phyloP scores from a whole-genome alignment of 2,113 vertebrate genomes.

The Orycteropus afer region DNA sequence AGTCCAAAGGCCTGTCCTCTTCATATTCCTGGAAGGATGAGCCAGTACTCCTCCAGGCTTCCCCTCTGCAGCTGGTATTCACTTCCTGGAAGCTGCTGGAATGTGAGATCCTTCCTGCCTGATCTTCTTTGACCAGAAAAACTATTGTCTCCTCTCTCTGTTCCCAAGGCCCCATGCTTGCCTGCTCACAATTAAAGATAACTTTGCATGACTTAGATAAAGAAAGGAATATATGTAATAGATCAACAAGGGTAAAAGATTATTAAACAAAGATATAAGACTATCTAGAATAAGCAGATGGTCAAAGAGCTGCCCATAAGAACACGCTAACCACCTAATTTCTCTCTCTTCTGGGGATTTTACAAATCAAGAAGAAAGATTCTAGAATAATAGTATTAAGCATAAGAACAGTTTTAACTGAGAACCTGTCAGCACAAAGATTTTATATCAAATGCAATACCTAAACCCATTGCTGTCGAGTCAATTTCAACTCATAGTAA shows the following conservation, averaged over 20 bases:
- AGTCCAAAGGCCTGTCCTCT: not conserved
- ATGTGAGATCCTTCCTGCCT: not conserved
- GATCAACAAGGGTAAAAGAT: not conserved
- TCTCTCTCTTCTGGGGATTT: not conserved
- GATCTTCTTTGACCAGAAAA: not conserved
- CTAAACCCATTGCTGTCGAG: not conserved
- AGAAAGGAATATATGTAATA: not conserved
- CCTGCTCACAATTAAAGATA: not conserved
- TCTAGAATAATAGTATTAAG: not conserved
- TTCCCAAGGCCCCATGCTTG: not conserved
- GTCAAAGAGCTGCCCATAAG: not conserved
- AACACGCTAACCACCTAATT: not conserved
- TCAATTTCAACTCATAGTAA: not conserved
- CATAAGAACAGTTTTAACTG: not conserved
- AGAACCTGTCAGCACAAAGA: not conserved
- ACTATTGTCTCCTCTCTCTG: too few species aligned
- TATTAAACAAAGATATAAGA: not conserved
- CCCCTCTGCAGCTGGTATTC: not conserved
- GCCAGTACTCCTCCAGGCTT: not conserved
- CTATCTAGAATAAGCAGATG: not conserved
- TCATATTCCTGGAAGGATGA: not conserved
- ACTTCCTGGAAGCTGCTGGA: not conserved
- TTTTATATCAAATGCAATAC: not conserved
- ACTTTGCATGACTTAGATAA: not conserved
- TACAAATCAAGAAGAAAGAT: not conserved